A percentile compares a stretch with the other conserved stretches of the same genome.
phyloP scores from a whole-genome alignment of 2,888 invertebrate genomes.

The Cephonodes hylas region DNA sequence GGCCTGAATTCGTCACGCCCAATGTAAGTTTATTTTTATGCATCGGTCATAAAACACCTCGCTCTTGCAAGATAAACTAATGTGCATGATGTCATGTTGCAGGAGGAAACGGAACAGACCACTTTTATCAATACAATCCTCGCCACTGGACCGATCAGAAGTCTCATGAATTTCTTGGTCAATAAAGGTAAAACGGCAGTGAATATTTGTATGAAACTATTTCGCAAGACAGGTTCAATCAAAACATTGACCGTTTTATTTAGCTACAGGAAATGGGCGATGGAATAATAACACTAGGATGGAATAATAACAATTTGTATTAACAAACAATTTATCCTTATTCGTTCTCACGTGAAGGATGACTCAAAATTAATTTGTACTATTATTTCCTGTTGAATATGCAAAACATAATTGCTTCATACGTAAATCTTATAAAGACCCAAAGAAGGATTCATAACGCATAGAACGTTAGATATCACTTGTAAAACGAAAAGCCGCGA shows the following conservation, averaged over 20 bases:
- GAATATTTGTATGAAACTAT: not conserved
- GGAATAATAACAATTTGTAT: not conserved
- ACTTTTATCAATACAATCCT: conserved; percentile 86
- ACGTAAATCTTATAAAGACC: too few relatives aligned
- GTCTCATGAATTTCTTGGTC: conserved; percentile 84
- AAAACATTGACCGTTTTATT: not conserved
- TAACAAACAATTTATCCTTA: not conserved
- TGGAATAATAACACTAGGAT: not conserved
- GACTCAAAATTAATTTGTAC: too few relatives aligned
- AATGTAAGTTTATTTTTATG: conserved; percentile 54
- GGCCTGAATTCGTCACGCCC: conserved; percentile 84
- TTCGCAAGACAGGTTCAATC: not conserved
- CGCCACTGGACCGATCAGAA: conserved; percentile 86
- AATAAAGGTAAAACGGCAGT: conserved; percentile 75
- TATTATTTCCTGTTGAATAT: too few relatives aligned
- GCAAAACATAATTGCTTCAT: too few relatives aligned
- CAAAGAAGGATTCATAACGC: too few relatives aligned
- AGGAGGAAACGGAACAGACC: conserved; percentile 86
- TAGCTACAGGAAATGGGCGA: not conserved
- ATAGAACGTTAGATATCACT: too few relatives aligned
- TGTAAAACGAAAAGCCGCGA: too few relatives aligned
- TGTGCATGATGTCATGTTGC: conserved; percentile 54
- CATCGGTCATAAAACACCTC: conserved; percentile 24
- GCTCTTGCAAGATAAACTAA: conserved; percentile 40
- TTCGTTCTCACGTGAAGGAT: not conserved